A percentile compares a stretch with the other conserved stretches of the same genome.
Conservation (phyloP, 2,888 invertebrate species). For the Leucoptera coffeella region DNA sequence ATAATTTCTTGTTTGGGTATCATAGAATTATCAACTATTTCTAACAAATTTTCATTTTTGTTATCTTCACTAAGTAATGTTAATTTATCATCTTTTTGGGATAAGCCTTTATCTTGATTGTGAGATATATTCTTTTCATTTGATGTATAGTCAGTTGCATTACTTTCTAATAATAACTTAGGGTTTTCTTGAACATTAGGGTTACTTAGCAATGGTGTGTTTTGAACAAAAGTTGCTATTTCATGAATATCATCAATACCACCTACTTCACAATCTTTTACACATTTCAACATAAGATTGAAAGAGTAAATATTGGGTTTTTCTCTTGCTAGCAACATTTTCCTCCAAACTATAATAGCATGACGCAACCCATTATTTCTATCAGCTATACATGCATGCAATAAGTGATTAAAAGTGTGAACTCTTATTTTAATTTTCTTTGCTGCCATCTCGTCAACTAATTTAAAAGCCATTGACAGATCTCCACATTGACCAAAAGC, state of each 20-base stretch:
- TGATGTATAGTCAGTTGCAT: too few relatives aligned
- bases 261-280: slow-evolving; percentile 78
- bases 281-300: slow-evolving; percentile 73
- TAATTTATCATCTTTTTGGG: too few relatives aligned
- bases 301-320: slow-evolving; percentile 68
- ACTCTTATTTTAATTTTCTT: slow-evolving; percentile 55
- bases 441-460: slow-evolving; percentile 79
- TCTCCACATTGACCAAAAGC: slow-evolving; percentile 83
- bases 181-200: neutral
- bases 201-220: neutral
- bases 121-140: too few relatives aligned
- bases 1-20: slow-evolving; percentile 7
- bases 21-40: slow-evolving; percentile 9
- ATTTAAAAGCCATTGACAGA: slow-evolving; percentile 65
- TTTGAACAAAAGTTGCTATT: slow-evolving; percentile 21
- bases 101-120: too few relatives aligned
- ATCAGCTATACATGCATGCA: slow-evolving; percentile 81
- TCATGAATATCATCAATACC: slow-evolving; percentile 52
- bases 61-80: too few relatives aligned
- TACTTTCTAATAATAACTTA: neutral
- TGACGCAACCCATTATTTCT: slow-evolving; percentile 74
- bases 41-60: slow-evolving; percentile 8
- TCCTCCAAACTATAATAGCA: slow-evolving; percentile 80
- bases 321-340: slow-evolving; percentile 62
- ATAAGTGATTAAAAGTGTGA: slow-evolving; percentile 70